Percentiles rank a stretch among this genome's conserved stretches.
These are phyloP conservation scores for Tipula vernalis DNA, from an alignment of 2,888 invertebrate genomes.

Conservation along the genomic window DNA sequence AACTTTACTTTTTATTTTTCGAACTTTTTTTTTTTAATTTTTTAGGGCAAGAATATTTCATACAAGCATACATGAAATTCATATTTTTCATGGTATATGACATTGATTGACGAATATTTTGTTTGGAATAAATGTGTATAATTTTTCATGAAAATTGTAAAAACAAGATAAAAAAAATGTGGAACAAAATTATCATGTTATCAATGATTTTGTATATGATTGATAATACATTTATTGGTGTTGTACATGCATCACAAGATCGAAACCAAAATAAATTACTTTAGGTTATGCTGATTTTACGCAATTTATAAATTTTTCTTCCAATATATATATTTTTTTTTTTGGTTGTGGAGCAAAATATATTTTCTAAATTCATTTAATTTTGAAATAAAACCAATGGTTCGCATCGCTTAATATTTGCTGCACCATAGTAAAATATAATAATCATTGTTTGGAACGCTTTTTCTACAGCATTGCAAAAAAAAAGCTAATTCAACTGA, in stretches of 20 bases:
- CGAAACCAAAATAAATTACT: neutral
- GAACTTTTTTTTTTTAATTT: no score
- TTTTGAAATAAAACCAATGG: no score
- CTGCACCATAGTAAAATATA: no score
- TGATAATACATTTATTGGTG: neutral
- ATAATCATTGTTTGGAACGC: no score
- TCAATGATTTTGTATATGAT: neutral
- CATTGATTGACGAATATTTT: neutral
- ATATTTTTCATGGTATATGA: neutral
- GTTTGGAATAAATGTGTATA: neutral
- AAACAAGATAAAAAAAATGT: neutral
- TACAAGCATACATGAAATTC: neutral
- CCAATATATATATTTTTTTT: neutral
- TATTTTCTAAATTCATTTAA: no score
- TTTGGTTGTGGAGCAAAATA: no score
- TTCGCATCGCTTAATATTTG: no score
- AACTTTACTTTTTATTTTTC: neutral
- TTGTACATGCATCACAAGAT: neutral
- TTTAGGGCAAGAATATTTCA: neutral
- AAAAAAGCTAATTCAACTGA: no score
- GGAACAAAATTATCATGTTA: neutral
- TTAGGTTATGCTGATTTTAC: neutral
- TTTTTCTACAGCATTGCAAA: no score
- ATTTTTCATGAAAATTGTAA: neutral
- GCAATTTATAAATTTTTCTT: neutral